phyloP scores from a whole-genome alignment of 2,797 vertebrate species.

The Hybognathus amarus region DNA sequence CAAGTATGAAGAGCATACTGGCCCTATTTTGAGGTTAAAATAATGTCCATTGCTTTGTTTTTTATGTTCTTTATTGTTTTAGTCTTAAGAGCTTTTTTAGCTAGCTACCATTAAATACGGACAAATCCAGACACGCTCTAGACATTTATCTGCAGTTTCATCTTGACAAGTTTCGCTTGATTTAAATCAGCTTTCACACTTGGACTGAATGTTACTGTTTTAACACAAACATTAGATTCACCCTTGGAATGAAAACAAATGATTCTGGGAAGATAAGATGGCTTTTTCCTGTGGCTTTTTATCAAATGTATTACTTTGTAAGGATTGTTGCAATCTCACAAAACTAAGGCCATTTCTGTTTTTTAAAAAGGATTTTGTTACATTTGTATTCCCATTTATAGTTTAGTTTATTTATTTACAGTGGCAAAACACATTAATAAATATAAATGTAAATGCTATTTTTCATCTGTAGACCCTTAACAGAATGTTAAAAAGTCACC shows the following conservation, averaged over 20 bases:
- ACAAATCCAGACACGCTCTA: conserved; percentile 18
- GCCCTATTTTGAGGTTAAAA: background rate
- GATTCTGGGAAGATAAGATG: background rate
- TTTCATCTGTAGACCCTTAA: too few relatives aligned
- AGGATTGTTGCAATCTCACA: background rate
- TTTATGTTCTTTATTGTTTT: background rate
- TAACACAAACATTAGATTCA: background rate
- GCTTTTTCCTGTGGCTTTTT: background rate
- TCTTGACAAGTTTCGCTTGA: background rate
- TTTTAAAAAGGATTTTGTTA: background rate
- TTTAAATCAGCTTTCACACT: background rate
- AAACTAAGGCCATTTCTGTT: background rate
- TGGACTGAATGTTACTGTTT: background rate
- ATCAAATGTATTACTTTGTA: background rate
- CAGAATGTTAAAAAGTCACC: too few relatives aligned
- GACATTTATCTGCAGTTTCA: background rate
- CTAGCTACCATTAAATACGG: background rate
- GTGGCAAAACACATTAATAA: too few relatives aligned
- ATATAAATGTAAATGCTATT: too few relatives aligned
- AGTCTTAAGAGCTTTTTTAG: background rate
- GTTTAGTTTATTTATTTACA: too few relatives aligned
- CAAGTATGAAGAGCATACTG: background rate
- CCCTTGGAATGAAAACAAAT: conserved; percentile 1
- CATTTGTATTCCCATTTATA: background rate
- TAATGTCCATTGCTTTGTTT: background rate